Evolutionary conservation across 2,797 vertebrate genomes (phyloP).

Genomic region (Syndactyla subalaris): DNA sequence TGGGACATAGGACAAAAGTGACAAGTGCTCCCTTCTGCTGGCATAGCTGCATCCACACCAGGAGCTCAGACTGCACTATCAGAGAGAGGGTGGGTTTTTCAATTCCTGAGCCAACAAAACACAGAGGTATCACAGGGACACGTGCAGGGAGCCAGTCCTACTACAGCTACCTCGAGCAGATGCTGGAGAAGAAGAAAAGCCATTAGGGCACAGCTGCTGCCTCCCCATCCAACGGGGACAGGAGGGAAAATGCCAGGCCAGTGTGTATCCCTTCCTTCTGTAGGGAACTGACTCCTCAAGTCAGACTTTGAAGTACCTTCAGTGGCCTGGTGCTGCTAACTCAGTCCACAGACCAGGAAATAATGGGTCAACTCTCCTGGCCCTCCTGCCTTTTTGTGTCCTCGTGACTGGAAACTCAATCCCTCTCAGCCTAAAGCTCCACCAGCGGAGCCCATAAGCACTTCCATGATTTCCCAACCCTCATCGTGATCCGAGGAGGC

Average conservation of each 20-base stretch:
- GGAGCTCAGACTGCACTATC: neutral
- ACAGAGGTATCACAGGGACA: neutral
- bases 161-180: neutral
- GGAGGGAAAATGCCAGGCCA: neutral
- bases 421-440: neutral
- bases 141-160: accelerated
- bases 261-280: neutral
- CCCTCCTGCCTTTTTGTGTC: neutral
- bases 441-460: neutral
- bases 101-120: neutral
- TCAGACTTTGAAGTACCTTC: neutral
- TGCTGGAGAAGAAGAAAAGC: neutral
- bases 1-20: neutral
- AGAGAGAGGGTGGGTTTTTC: neutral
- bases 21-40: neutral
- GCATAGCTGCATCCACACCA: neutral
- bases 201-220: neutral
- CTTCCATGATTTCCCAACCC: neutral
- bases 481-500: neutral
- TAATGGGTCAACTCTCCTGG: neutral
- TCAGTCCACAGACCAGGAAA: neutral
- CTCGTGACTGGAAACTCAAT: neutral
- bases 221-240: neutral
- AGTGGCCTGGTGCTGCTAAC: neutral
- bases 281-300: neutral